A percentile compares a stretch with the other conserved stretches of the same genome.
phyloP scores from a whole-genome alignment of 1,140 invertebrate genomes.

The Cyphomyrmex costatus region DNA sequence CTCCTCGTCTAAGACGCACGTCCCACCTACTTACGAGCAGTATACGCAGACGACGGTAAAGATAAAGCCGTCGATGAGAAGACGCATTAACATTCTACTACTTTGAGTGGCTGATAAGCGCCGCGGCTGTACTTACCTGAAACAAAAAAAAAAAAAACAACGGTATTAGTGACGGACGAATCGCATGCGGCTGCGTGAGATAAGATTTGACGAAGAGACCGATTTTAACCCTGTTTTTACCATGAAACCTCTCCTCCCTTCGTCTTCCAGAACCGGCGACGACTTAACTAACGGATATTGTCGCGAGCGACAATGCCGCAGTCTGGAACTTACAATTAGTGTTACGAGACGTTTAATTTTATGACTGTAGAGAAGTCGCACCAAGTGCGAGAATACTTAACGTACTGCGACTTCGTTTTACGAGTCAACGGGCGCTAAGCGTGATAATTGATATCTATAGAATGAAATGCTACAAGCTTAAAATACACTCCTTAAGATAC shows the following conservation, averaged over 20 bases:
- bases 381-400: neutral
- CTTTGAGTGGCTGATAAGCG: slow-evolving; percentile 58
- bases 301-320: slow-evolving; percentile 28
- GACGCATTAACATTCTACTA: slow-evolving; percentile 61
- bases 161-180: slow-evolving; percentile 63
- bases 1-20: slow-evolving; percentile 53
- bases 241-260: neutral
- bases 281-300: slow-evolving; percentile 47
- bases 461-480: neutral
- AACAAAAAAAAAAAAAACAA: slow-evolving; percentile 77
- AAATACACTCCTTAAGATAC: neutral
- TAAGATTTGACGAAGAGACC: slow-evolving; percentile 5
- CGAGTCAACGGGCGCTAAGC: neutral
- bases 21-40: slow-evolving; percentile 71
- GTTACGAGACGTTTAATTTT: slow-evolving; percentile 10
- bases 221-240: slow-evolving; percentile 22
- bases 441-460: slow-evolving; percentile 37
- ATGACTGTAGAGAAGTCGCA: slow-evolving; percentile 12
- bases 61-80: slow-evolving; percentile 65
- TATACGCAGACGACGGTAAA: slow-evolving; percentile 50
- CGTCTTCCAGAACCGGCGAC: neutral
- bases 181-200: slow-evolving; percentile 5
- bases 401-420: slow-evolving; percentile 2
- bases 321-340: neutral
- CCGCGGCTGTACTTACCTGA: slow-evolving; percentile 77